These are phyloP conservation scores for Monopterus albus DNA, from an alignment of 2,113 vertebrate genomes.

Conservation along the genomic window DNA sequence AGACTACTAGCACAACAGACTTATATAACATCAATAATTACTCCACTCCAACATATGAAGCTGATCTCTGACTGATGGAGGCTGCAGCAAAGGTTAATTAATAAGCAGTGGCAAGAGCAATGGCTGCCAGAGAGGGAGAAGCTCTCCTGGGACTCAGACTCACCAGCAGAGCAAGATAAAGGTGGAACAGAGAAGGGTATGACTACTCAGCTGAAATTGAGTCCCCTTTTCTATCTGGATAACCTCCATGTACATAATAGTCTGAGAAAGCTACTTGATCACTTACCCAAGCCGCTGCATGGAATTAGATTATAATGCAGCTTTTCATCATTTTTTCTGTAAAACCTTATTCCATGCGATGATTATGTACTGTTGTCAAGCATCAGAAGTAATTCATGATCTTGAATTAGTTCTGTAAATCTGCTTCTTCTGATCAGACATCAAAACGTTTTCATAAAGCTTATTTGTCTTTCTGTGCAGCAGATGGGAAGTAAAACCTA, in stretches of 20 bases:
- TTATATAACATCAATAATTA: slow-evolving; percentile 43
- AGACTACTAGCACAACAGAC: slow-evolving; percentile 48
- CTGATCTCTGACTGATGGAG: slow-evolving; percentile 56
- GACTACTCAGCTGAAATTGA: slow-evolving; percentile 71
- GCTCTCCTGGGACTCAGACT: slow-evolving; percentile 59
- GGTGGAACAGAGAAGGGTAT: slow-evolving; percentile 52
- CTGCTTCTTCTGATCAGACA: slow-evolving; percentile 61
- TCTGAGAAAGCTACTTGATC: slow-evolving; percentile 54
- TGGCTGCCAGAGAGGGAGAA: slow-evolving; percentile 58
- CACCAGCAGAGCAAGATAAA: slow-evolving; percentile 58
- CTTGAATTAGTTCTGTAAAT: slow-evolving; percentile 60
- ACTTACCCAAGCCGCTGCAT: slow-evolving; percentile 8
- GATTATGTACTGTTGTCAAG: slow-evolving; percentile 56
- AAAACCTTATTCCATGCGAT: slow-evolving; percentile 49
- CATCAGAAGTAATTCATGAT: slow-evolving; percentile 48
- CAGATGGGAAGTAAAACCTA: slow-evolving; percentile 20
- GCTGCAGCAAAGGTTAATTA: slow-evolving; percentile 78
- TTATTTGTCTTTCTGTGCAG: slow-evolving; percentile 34
- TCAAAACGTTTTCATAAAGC: slow-evolving; percentile 57
- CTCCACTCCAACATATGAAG: slow-evolving; percentile 48
- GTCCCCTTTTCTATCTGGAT: slow-evolving; percentile 56
- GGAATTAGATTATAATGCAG: slow-evolving; percentile 50
- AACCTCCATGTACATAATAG: slow-evolving; percentile 62
- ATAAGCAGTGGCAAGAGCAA: slow-evolving; percentile 70
- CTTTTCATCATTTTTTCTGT: slow-evolving; percentile 42